Base-by-base conservation (phyloP, 2,113 vertebrate species). In the Rhinichthys klamathensis region DNA sequence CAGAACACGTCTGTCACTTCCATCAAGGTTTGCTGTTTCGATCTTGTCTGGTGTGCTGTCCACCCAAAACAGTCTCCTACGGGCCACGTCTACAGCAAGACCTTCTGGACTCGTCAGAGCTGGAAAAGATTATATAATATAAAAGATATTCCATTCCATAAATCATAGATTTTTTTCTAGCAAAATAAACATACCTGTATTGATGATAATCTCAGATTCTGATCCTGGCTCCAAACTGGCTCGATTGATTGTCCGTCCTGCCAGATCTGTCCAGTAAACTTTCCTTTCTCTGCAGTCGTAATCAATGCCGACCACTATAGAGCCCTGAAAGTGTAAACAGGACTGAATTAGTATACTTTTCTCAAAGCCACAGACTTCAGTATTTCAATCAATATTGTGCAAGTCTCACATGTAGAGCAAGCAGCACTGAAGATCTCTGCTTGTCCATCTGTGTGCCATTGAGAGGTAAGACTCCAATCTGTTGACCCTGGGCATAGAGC, bases 241-340 rank as follows among this genome's bases (percentile, higher is more conserved):
- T 51, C 97, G 93, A 91, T 92, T 99, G 86, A 99, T 98, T 12
- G 94, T 96, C 76, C 97, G 91, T 0, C 96, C 97, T 0, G 97
- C 97, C 49, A 99, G 94, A 9, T 99, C 98, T 0, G 98, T 99
- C 98, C 98, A 99, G 56, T 99, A 99, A 23, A 99, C 94, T 51
- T 92, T 95, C 90, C 92, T 97, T 72, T 98, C 97, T 70, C 89
- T 92, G 91, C 98, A 99, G 93, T 99, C 97, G 0, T 96, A 96
- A 91, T 96, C 97, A 0, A 99, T 94, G 0, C 97, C 98, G 15
- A 99, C 97, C 12, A 98, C 96, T 21, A 99, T 99, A 87, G 98
- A 99, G 11, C 98, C 98, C 98, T 99, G 35, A 49, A 8, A 76
- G 51, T 38, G 69, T 54, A 10, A 82, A 72, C 4, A 60, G 54